Percentiles rank a stretch among this genome's conserved stretches.
phyloP scores from a whole-genome alignment of 2,888 invertebrate genomes.

The Amorpha juglandis region DNA sequence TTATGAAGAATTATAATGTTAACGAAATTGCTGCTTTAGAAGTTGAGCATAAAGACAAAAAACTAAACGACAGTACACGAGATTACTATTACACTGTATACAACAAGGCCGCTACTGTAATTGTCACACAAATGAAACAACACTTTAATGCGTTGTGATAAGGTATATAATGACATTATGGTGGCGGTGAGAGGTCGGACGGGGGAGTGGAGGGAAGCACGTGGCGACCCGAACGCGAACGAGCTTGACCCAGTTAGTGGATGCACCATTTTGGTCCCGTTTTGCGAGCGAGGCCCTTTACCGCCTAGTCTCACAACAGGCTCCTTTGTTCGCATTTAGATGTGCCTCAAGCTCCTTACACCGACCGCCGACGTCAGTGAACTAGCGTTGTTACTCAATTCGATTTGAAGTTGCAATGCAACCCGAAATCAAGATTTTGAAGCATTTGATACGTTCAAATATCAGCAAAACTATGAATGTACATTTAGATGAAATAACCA shows the following conservation, averaged over 20 bases:
- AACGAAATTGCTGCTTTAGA: background rate
- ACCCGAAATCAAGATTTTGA: background rate
- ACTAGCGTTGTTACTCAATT: background rate
- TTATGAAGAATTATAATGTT: slow-evolving; percentile 29
- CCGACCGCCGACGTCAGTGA: background rate
- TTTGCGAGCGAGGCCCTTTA: slow-evolving; percentile 70
- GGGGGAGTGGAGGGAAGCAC: slow-evolving; percentile 59
- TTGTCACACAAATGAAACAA: slow-evolving; percentile 44
- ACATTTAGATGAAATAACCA: background rate
- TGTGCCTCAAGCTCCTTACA: slow-evolving; percentile 4
- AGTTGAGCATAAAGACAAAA: slow-evolving; percentile 30
- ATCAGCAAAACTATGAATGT: background rate
- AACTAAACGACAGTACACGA: slow-evolving; percentile 44
- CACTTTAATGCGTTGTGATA: slow-evolving; percentile 42
- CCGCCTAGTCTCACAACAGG: slow-evolving; percentile 44
- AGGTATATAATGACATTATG: slow-evolving; percentile 29
- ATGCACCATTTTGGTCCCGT: slow-evolving; percentile 79
- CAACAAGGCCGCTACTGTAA: slow-evolving; percentile 60
- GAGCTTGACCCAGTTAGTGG: slow-evolving; percentile 81
- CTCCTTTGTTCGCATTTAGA: slow-evolving; percentile 43
- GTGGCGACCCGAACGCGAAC: slow-evolving; percentile 72
- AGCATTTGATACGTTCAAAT: background rate
- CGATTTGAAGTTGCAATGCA: background rate
- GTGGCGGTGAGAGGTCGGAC: slow-evolving; percentile 30
- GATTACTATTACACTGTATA: slow-evolving; percentile 51